Percentiles rank a stretch among this genome's conserved stretches.
Conservation (phyloP, 2,797 vertebrate species). For the Cetoscarus ocellatus region DNA sequence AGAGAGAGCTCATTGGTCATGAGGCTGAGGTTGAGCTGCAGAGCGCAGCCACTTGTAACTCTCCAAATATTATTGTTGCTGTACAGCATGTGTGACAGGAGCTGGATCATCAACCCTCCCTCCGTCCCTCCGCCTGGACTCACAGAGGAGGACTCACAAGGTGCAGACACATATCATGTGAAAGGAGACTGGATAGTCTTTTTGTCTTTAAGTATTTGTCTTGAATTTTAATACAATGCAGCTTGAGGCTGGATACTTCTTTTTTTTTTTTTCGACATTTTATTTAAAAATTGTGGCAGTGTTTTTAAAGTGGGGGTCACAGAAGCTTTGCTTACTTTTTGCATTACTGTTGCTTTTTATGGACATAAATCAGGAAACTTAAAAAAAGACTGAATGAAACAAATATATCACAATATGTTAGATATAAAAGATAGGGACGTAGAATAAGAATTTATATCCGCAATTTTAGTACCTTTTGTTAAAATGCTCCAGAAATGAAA, state of each 20-base stretch:
- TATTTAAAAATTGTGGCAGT: neutral
- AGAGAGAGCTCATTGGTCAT: constrained; percentile 73
- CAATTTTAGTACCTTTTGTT: no score
- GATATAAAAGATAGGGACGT: no score
- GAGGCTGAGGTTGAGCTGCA: constrained; percentile 53
- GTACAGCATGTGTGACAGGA: constrained; percentile 62
- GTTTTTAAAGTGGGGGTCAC: no score
- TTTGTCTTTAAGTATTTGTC: neutral
- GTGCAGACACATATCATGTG: neutral
- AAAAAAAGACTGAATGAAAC: no score
- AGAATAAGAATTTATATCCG: no score
- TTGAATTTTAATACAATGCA: neutral
- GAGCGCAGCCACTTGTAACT: constrained; percentile 72
- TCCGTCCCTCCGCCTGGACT: constrained; percentile 20
- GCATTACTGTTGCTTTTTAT: no score
- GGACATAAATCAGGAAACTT: no score
- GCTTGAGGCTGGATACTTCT: neutral
- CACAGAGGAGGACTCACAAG: neutral
- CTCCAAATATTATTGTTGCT: constrained; percentile 79
- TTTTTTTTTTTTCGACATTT: neutral
- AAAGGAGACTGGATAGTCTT: neutral
- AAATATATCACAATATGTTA: no score
- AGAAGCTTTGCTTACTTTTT: neutral
- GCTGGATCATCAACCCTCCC: constrained; percentile 46
- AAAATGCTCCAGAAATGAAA: no score